phyloP scores from a whole-genome alignment of 1,140 invertebrate species.

The Caenorhabditis latens region DNA sequence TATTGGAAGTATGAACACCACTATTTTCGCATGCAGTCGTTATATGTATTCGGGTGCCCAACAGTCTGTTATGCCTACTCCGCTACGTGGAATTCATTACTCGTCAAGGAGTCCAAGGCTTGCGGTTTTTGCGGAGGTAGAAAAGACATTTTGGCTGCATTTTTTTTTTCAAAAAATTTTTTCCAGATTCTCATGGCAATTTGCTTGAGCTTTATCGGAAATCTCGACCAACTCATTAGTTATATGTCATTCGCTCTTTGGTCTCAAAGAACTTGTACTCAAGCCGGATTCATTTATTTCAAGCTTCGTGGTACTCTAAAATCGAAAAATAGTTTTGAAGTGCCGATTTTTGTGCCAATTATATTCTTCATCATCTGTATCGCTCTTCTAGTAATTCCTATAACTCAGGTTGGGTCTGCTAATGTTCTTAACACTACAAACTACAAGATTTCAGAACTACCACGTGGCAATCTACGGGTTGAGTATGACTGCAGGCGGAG shows the following conservation, averaged over 20 bases:
- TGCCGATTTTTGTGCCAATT: conserved; percentile 62
- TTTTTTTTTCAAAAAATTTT: conserved; percentile 5
- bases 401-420: conserved; percentile 24
- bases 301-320: conserved; percentile 38
- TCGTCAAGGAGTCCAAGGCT: conserved; percentile 67
- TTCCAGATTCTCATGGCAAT: conserved; percentile 68
- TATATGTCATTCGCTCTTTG: conserved; percentile 72
- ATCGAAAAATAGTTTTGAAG: conserved; percentile 43
- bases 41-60: conserved; percentile 72
- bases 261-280: conserved; percentile 64
- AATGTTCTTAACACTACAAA: not conserved
- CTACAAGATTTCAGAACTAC: conserved; percentile 61
- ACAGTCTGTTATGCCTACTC: conserved; percentile 67
- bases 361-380: conserved; percentile 62
- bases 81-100: conserved; percentile 66
- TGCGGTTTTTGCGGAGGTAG: conserved; percentile 73
- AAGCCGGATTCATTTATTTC: conserved; percentile 64
- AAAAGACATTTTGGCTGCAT: not conserved
- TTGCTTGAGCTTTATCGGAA: conserved; percentile 71
- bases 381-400: conserved; percentile 63
- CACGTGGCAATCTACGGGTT: conserved; percentile 66
- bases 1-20: conserved; percentile 72
- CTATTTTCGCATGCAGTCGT: conserved; percentile 71
- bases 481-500: conserved; percentile 46
- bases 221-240: conserved; percentile 73